phyloP scores from a whole-genome alignment of 2,113 vertebrate genomes.

The Engystomops pustulosus region DNA sequence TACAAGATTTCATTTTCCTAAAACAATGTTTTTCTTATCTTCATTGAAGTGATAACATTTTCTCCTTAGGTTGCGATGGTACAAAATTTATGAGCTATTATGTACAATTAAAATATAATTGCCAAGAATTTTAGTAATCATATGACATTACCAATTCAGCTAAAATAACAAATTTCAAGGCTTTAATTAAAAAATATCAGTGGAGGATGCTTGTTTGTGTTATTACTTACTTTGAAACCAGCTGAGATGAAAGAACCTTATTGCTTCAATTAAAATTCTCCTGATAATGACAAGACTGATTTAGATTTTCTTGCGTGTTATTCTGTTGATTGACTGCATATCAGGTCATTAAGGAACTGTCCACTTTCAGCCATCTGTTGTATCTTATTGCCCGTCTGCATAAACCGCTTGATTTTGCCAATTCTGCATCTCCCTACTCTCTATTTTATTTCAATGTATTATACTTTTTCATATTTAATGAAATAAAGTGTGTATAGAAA shows the following conservation, averaged over 20 bases:
- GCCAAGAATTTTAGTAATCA: slow-evolving; percentile 45
- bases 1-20: slow-evolving; percentile 21
- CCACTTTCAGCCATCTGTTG: slow-evolving; percentile 56
- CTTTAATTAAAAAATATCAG: slow-evolving; percentile 53
- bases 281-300: slow-evolving; percentile 46
- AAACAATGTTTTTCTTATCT: slow-evolving; percentile 18
- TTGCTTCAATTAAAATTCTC: slow-evolving; percentile 56
- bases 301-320: slow-evolving; percentile 31
- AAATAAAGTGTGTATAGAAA: background rate
- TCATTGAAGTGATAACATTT: slow-evolving; percentile 20
- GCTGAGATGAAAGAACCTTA: slow-evolving; percentile 53
- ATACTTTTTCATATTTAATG: background rate
- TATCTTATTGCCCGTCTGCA: background rate
- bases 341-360: slow-evolving; percentile 51
- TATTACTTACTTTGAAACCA: slow-evolving; percentile 47
- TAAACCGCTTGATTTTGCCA: slow-evolving; percentile 39
- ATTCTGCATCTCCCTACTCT: background rate
- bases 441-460: background rate
- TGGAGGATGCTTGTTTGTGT: slow-evolving; percentile 37
- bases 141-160: slow-evolving; percentile 28
- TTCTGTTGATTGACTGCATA: slow-evolving; percentile 47
- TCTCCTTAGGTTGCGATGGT: slow-evolving; percentile 29
- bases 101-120: slow-evolving; percentile 53
- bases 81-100: slow-evolving; percentile 40
- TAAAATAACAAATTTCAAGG: slow-evolving; percentile 28